Conservation (phyloP, 1,140 invertebrate species). For the Pteromalus puparum region DNA sequence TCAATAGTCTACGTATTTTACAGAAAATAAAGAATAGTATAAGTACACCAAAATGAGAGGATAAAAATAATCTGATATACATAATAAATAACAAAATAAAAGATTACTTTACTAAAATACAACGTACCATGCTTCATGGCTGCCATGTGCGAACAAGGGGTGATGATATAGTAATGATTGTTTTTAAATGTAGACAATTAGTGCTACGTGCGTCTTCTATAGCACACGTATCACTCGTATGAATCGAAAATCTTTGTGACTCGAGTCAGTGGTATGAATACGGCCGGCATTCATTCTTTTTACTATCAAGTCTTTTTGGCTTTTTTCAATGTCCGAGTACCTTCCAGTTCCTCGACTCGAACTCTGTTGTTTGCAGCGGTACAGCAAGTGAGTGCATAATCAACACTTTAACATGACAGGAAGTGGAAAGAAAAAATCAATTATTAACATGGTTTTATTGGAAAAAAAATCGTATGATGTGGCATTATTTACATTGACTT, state of each 20-base stretch:
- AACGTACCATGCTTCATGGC: slow-evolving; percentile 77
- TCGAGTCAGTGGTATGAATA: slow-evolving; percentile 68
- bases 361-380: slow-evolving; percentile 70
- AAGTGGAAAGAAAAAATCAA: slow-evolving; percentile 53
- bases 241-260: slow-evolving; percentile 72
- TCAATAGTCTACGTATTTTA: slow-evolving; percentile 30
- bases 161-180: slow-evolving; percentile 52
- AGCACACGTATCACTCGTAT: slow-evolving; percentile 71
- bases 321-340: slow-evolving; percentile 66
- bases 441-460: slow-evolving; percentile 28
- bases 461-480: neutral
- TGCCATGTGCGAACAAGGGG: slow-evolving; percentile 74
- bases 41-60: slow-evolving; percentile 10
- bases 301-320: slow-evolving; percentile 47
- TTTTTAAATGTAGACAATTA: slow-evolving; percentile 64
- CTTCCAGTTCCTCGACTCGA: slow-evolving; percentile 70
- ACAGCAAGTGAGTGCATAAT: slow-evolving; percentile 71
- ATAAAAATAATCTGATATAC: slow-evolving; percentile 9
- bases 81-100: slow-evolving; percentile 52
- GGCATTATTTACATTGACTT: neutral
- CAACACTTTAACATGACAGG: slow-evolving; percentile 68
- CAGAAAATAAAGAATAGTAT: slow-evolving; percentile 39
- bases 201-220: slow-evolving; percentile 66
- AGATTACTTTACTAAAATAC: slow-evolving; percentile 65
- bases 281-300: slow-evolving; percentile 73